Base-by-base conservation (phyloP, 2,797 vertebrate species). In the Enteromius argenteus region DNA sequence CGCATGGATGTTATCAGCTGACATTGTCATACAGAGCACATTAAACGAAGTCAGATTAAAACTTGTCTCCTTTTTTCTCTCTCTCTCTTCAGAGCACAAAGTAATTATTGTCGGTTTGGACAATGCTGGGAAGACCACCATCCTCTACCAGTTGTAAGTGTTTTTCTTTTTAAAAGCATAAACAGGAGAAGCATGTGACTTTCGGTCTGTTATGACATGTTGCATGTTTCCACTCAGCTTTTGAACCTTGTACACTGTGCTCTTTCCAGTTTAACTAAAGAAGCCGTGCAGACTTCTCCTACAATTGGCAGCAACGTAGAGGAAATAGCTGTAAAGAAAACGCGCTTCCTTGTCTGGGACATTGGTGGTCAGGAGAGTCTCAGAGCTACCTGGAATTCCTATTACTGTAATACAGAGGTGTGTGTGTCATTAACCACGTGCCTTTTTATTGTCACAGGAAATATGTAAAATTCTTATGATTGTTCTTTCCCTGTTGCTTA, bases 291-390 rank as follows among this genome's bases (percentile, higher is more conserved):
- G 82, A 97, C 96, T 0, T 92, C 95, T 0, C 96, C 96, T 35
- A 97, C 96, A 75, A 95, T 97, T 0, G 94, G 96, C 83, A 97
- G 96, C 90, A 97, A 97, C 1, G 96, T 97, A 1, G 96, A 97
- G 85, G 93, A 97, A 91, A 94, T 97, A 53, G 88, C 90, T 0
- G 88, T 96, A 4, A 91, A 86, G 11, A 97, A 96, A 84, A 97
- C 95, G 0, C 94, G 94, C 86, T 97, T 97, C 90, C 90, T 98
- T 30, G 91, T 97, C 87, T 97, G 97, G 97, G 96, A 98, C 75
- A 95, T 96, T 1, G 96, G 96, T 0, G 96, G 96, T 0, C 97
- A 97, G 92, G 96, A 96, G 72, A 94, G 91, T 30, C 94, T 97
- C 19, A 88, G 95, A 68, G 93, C 95, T 42, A 94, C 90, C 84